Evolutionary conservation across 1,140 invertebrate species (phyloP).

Genomic region (Medauroidea extradentata): DNA sequence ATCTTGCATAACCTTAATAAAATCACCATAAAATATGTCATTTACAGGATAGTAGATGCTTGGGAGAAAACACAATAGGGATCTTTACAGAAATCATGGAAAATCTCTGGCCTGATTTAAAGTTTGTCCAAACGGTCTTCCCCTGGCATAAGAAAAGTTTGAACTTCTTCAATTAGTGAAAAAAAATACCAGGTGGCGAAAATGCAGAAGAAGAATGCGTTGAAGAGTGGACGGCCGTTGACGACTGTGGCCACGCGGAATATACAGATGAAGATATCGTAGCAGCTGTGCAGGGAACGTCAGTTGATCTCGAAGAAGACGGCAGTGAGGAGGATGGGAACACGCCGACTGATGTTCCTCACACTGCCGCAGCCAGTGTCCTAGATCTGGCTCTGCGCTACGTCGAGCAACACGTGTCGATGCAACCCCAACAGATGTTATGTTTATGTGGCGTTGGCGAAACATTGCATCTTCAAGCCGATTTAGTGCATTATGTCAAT

Average conservation of each 20-base stretch:
- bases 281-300: not conserved
- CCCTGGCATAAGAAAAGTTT: not conserved
- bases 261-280: not conserved
- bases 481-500: not conserved
- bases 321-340: not conserved
- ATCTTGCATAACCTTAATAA: constrained; percentile 15
- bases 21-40: constrained; percentile 32
- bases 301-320: not conserved
- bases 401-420: constrained; percentile 5
- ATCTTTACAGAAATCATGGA: constrained; percentile 32
- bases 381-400: constrained; percentile 6
- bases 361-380: not conserved
- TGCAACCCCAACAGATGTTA: constrained; percentile 3
- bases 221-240: not conserved
- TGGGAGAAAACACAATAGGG: constrained; percentile 27
- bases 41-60: constrained; percentile 31
- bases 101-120: constrained; percentile 18
- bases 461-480: not conserved
- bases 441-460: not conserved
- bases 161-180: not conserved
- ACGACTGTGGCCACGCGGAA: not conserved
- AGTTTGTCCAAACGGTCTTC: not conserved
- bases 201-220: not conserved
- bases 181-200: not conserved
- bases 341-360: not conserved